A percentile compares a stretch with the other conserved stretches of the same genome.
Evolutionary conservation across 23 tunicate genomes (phyloP).

Genomic region (Ciona savignyi): DNA sequence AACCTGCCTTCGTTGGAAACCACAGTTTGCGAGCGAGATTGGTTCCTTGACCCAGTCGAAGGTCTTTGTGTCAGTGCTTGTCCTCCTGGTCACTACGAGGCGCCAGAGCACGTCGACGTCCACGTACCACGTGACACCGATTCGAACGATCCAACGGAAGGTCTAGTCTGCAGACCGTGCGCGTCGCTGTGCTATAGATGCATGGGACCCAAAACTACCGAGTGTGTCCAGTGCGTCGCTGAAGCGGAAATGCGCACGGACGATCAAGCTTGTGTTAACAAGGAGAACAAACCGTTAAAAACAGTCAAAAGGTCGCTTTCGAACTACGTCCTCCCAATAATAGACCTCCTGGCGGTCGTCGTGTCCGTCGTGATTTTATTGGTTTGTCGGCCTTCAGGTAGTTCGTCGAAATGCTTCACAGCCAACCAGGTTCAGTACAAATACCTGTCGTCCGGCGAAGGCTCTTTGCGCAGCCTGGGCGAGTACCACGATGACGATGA

Average conservation of each 20-base stretch:
- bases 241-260: constrained; percentile 11
- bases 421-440: constrained; percentile 23
- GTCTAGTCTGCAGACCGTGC: constrained; percentile 41
- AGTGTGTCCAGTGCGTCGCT: constrained; percentile 51
- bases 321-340: constrained; percentile 3
- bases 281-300: neutral
- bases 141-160: neutral
- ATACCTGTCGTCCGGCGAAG: constrained; percentile 55
- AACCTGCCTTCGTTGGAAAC: too few relatives aligned
- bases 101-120: constrained; percentile 24
- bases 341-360: constrained; percentile 12
- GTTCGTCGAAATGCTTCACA: neutral
- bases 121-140: constrained; percentile 3
- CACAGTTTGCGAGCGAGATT: constrained; percentile 47
- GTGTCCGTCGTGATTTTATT: constrained; percentile 3
- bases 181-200: constrained; percentile 49
- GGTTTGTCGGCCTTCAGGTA: neutral
- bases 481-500: constrained; percentile 24
- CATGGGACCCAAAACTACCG: constrained; percentile 10
- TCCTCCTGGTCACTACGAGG: constrained; percentile 39
- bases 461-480: neutral
- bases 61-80: constrained; percentile 31
- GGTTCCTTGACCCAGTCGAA: constrained; percentile 23
- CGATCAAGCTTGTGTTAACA: neutral
- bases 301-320: neutral